A percentile compares a stretch with the other conserved stretches of the same genome.
These are phyloP conservation scores for Drosophila atroscutellata DNA, from an alignment of 2,888 invertebrate species.

Conservation along the genomic window DNA sequence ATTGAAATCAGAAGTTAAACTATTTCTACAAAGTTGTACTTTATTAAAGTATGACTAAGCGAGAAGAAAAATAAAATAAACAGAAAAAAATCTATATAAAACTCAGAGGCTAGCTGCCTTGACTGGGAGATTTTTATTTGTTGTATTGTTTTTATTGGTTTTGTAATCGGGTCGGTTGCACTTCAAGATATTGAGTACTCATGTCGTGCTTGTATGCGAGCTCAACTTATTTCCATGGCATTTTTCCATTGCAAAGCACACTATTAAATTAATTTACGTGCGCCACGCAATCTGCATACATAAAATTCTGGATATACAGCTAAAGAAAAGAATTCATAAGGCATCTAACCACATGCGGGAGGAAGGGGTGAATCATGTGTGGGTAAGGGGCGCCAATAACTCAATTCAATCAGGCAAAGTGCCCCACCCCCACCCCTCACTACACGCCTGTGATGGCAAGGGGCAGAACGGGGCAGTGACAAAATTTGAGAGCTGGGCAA, in stretches of 20 bases:
- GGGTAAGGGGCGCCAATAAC: conserved; percentile 53
- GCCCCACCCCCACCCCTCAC: conserved; percentile 28
- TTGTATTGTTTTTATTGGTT: conserved; percentile 28
- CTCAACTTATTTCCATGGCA: conserved; percentile 33
- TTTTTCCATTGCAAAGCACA: conserved; percentile 52
- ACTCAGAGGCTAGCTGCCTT: not conserved
- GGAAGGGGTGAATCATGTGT: conserved; percentile 42
- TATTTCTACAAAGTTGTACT: not conserved
- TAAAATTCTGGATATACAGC: conserved; percentile 45
- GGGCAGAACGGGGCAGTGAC: conserved; percentile 14
- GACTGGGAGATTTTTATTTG: not conserved
- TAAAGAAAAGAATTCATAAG: conserved; percentile 49
- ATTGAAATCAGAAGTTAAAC: not conserved
- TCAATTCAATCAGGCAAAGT: conserved; percentile 82
- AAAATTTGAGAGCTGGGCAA: conserved; percentile 46
- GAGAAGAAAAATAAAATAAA: not conserved
- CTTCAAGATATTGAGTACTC: conserved; percentile 50
- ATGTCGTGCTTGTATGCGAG: conserved; percentile 30
- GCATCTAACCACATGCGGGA: conserved; percentile 50
- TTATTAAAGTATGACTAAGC: not conserved
- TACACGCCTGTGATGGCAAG: fast-evolving
- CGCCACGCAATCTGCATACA: conserved; percentile 78
- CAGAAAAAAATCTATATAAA: not conserved
- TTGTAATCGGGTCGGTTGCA: conserved; percentile 58
- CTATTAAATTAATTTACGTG: conserved; percentile 78